A percentile compares a stretch with the other conserved stretches of the same genome.
These are phyloP conservation scores for Geodia barretti DNA, from an alignment of 37 sponge, comb jelly and placozoan species.

Conservation along the genomic window DNA sequence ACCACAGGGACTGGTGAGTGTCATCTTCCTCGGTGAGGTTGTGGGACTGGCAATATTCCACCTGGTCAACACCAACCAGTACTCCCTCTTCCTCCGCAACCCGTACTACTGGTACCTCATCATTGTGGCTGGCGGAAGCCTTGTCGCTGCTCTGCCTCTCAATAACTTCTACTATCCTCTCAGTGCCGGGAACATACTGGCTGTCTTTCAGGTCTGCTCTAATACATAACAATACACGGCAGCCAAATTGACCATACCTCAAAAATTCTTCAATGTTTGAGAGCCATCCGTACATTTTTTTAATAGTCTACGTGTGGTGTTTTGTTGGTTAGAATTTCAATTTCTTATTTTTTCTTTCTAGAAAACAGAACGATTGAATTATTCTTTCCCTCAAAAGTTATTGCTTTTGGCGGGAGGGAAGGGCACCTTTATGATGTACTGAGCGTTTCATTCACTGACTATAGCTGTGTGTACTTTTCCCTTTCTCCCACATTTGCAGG, in stretches of 20 bases:
- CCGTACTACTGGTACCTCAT: conserved; percentile 37
- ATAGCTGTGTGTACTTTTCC: no score
- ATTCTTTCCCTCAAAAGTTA: no score
- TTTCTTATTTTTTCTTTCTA: not conserved
- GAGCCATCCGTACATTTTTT: no score
- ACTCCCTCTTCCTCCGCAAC: conserved; percentile 12
- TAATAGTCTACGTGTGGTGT: no score
- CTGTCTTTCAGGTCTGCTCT: conserved; percentile 21
- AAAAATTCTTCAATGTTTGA: no score
- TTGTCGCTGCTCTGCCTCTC: conserved; percentile 26
- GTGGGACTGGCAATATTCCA: conserved; percentile 16
- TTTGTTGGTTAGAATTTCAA: not conserved
- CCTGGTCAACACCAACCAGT: conserved; percentile 11
- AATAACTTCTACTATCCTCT: conserved; percentile 4
- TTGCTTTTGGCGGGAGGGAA: no score
- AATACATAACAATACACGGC: no score
- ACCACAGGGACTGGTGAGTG: conserved; percentile 32
- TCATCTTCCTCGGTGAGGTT: conserved; percentile 46
- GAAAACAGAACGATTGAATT: no score
- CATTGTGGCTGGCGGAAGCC: conserved; percentile 42
- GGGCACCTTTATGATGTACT: no score
- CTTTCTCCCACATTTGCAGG: conserved; percentile 15
- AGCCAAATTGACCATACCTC: no score
- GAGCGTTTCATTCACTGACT: no score
- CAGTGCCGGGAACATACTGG: not conserved